phyloP scores from a whole-genome alignment of 2,797 vertebrate species.

The Acrocephalus scirpaceus region DNA sequence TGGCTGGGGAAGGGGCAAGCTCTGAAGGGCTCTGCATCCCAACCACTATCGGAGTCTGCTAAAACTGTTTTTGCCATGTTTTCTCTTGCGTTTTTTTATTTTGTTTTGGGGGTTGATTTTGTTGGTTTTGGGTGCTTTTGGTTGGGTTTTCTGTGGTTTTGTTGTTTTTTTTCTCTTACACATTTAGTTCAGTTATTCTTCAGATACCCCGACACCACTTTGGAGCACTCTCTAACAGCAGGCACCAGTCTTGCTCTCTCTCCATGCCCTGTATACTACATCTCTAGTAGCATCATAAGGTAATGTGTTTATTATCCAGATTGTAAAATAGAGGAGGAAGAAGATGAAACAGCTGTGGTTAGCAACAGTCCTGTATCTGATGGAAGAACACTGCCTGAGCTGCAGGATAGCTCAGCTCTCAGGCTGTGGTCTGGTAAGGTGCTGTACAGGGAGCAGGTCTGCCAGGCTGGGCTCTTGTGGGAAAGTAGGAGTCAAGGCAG shows the following conservation, averaged over 20 bases:
- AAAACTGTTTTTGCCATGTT: background rate
- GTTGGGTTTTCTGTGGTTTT: background rate
- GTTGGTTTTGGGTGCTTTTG: background rate
- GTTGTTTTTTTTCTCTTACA: background rate
- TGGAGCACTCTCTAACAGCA: background rate
- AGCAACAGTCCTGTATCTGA: background rate
- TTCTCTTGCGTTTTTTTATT: background rate
- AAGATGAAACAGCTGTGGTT: background rate
- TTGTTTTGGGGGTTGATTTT: background rate
- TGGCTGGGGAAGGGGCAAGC: background rate
- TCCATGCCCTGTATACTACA: background rate
- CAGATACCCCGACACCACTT: background rate
- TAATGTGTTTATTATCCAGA: background rate
- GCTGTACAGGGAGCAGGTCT: fast-evolving
- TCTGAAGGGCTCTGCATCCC: background rate
- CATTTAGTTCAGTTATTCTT: background rate
- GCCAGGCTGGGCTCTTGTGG: background rate
- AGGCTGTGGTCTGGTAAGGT: background rate
- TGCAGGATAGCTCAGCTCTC: background rate
- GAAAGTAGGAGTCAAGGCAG: background rate
- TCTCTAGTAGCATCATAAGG: background rate
- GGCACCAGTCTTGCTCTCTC: background rate
- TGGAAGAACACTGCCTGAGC: background rate
- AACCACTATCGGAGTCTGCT: fast-evolving
- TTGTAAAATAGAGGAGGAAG: background rate